Percentiles rank a stretch among this genome's conserved stretches.
Conservation (phyloP, 1,140 invertebrate genomes). For the Oreohelix idahoensis region DNA sequence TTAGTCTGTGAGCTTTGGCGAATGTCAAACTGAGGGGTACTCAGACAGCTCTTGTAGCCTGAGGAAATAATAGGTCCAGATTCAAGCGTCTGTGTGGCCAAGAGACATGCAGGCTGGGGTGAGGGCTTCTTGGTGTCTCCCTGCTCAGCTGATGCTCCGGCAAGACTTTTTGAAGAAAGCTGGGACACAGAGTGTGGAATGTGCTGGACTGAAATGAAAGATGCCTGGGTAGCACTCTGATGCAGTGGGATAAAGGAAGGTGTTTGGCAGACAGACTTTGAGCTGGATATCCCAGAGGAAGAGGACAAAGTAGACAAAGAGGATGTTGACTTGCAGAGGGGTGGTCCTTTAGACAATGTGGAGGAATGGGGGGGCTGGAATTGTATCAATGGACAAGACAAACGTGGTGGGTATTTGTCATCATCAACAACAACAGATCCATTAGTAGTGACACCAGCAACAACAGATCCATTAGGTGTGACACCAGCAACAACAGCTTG, state of each 20-base stretch:
- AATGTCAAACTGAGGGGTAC: not conserved
- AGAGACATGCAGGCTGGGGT: not conserved
- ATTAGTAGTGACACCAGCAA: too few species aligned
- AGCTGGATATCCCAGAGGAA: not conserved
- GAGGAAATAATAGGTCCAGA: not conserved
- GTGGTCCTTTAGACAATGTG: not conserved
- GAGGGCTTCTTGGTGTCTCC: not conserved
- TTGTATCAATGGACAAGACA: not conserved
- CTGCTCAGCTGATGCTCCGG: not conserved
- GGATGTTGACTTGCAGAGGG: not conserved
- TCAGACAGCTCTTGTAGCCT: not conserved
- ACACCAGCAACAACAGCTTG: not conserved
- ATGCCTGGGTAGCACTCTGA: not conserved
- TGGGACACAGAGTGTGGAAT: not conserved
- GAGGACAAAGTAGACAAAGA: not conserved
- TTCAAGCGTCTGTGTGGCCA: not conserved
- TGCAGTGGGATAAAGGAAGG: not conserved
- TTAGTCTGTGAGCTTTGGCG: not conserved
- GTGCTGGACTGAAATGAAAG: not conserved
- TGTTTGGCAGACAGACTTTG: not conserved
- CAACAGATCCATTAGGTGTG: not conserved
- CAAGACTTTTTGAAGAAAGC: not conserved
- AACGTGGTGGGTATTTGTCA: not conserved
- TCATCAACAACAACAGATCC: too few species aligned
- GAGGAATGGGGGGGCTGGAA: not conserved